phyloP scores from a whole-genome alignment of 2,113 vertebrate species.

The Thamnophis sirtalis region DNA sequence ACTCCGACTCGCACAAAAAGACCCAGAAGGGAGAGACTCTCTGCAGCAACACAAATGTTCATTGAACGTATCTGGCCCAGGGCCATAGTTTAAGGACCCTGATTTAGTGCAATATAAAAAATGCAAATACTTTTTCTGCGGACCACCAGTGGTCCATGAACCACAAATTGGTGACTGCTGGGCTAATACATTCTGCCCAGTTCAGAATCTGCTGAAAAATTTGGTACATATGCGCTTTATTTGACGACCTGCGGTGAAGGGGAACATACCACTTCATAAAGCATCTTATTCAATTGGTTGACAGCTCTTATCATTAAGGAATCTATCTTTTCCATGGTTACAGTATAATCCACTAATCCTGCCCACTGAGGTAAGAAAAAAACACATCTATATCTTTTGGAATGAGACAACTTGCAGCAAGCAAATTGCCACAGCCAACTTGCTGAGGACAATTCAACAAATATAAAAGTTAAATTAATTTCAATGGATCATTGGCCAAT shows the following conservation, averaged over 20 bases:
- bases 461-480: not conserved
- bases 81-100: too few species aligned
- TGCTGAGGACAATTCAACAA: not conserved
- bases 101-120: too few species aligned
- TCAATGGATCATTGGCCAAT: not conserved
- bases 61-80: too few species aligned
- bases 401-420: not conserved
- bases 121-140: too few species aligned
- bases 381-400: not conserved
- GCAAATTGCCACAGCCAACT: not conserved
- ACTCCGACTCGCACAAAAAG: too few species aligned
- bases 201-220: not conserved
- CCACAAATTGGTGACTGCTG: too few species aligned
- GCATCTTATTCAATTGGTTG: not conserved
- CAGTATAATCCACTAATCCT: not conserved
- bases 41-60: too few species aligned
- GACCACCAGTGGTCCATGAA: too few species aligned
- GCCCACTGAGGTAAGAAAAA: not conserved
- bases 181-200: not conserved
- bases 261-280: not conserved
- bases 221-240: not conserved
- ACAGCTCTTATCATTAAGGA: not conserved
- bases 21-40: too few species aligned
- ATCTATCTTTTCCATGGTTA: not conserved
- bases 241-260: not conserved